Conservation (phyloP, 2,113 vertebrate species). For the Passer domesticus region DNA sequence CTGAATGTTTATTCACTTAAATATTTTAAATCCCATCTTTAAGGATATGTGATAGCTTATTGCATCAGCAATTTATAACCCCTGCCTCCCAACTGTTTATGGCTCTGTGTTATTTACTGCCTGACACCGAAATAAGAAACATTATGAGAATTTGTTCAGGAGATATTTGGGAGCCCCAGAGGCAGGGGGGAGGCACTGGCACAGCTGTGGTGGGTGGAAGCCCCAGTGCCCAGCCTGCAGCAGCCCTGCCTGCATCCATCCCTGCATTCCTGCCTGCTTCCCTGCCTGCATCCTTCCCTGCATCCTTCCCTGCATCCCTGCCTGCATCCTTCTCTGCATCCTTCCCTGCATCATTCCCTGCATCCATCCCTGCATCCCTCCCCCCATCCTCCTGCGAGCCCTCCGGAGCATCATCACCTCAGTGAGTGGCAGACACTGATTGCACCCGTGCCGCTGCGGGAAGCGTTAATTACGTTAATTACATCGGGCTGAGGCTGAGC, state of each 20-base stretch:
- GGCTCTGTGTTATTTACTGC: slow-evolving; percentile 2
- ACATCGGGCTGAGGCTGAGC: neutral
- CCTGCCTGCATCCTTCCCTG: neutral
- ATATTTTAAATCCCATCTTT: slow-evolving; percentile 13
- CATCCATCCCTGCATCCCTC: too few relatives aligned
- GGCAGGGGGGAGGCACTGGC: neutral
- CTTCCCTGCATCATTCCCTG: too few relatives aligned
- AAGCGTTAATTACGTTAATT: neutral
- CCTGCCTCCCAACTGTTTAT: neutral
- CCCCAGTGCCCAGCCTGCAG: neutral
- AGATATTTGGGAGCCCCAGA: rapidly evolving
- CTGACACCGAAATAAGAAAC: neutral
- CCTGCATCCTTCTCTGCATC: too few relatives aligned
- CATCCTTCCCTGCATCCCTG: too few relatives aligned
- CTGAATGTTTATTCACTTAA: neutral
- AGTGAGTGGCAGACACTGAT: neutral
- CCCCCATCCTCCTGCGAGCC: neutral
- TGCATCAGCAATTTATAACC: slow-evolving; percentile 16
- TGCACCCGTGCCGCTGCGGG: neutral
- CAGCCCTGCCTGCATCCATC: neutral
- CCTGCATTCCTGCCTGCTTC: too few relatives aligned
- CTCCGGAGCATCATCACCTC: neutral
- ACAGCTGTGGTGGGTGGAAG: neutral
- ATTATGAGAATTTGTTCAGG: neutral
- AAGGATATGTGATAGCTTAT: slow-evolving; percentile 6